Base-by-base conservation (phyloP, 2,888 invertebrate species). In the Luperina testacea region DNA sequence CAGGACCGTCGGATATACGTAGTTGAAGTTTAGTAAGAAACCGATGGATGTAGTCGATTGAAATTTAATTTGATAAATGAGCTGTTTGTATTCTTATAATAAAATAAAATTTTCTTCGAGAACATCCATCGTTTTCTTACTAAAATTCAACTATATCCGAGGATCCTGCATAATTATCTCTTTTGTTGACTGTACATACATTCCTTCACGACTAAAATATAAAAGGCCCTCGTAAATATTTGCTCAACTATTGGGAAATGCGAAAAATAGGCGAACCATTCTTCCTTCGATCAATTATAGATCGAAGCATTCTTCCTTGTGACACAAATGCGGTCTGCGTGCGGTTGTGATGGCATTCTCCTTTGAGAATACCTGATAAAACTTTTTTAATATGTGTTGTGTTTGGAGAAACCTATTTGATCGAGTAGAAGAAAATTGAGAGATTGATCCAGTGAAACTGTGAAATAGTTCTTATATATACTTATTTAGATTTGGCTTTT, bases 361-460 rank as follows among this genome's bases (percentile, higher is more conserved):
- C 72, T 67, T 42, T 51, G 69, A 71, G 59, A 27, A 57, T 63
- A 17, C 61, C 32, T 5, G 17, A 24, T 32, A 27, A 84, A 85
- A 80, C 74, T 84, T 87, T 85, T 84, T 72, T 72, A 77, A 85
- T 84, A 76, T 72, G 48, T 61, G 73, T 51, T 70, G 24, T 80
- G 15, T n/a, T 61, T 61, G 2, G 48, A 51, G n/a, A 69, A 67
- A 67, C 51, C 17, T 13, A 51, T 71, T 53, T 68, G 48, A 71
- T 76, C 20, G 20, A 73, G 15, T 45, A 67, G 45, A 75, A 78
- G 13, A 65, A 65, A 42, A 42, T 63, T 82, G n/a, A 1, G 32
- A 15, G 17, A 67, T 67, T 61, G 38, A 48, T 79, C 7, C 5
- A n/a, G 20, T 48, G 45, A n/a, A 32, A 76, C 17, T 27, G n/a